These are phyloP conservation scores for Aphis gossypii DNA, from an alignment of 1,140 invertebrate species.

Conservation along the genomic window DNA sequence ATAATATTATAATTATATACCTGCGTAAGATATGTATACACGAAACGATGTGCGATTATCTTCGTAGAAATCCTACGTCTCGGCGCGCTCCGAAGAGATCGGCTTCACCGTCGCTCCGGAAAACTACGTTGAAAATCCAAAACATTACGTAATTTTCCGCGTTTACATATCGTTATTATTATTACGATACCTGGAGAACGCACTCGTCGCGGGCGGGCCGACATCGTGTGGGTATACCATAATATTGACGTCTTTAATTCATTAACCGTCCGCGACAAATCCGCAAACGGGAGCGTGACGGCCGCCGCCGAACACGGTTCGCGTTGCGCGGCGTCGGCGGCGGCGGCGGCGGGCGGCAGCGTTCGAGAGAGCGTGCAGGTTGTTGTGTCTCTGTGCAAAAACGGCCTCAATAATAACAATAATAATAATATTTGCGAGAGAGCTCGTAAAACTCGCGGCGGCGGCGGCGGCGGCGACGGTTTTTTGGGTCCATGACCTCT, in stretches of 20 bases:
- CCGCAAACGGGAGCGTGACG: neutral
- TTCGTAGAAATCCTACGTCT: too few relatives aligned
- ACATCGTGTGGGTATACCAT: neutral
- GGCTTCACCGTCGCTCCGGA: too few relatives aligned
- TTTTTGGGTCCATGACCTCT: slow-evolving; percentile 55
- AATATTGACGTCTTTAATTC: neutral
- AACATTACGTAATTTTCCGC: too few relatives aligned
- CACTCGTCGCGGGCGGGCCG: too few relatives aligned
- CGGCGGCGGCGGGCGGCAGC: too few relatives aligned
- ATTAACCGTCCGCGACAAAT: slow-evolving; percentile 4
- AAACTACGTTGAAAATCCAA: too few relatives aligned
- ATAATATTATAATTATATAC: too few relatives aligned
- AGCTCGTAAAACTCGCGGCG: neutral
- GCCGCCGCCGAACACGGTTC: neutral
- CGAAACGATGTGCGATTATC: too few relatives aligned
- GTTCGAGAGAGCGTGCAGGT: neutral
- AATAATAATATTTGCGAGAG: neutral
- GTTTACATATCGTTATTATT: too few relatives aligned
- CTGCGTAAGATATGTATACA: too few relatives aligned
- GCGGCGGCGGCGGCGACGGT: neutral
- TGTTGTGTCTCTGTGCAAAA: neutral
- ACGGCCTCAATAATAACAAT: neutral
- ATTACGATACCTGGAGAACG: too few relatives aligned
- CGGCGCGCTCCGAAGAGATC: too few relatives aligned
- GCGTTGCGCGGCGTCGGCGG: neutral